phyloP scores from a whole-genome alignment of 2,113 vertebrate genomes.

The Montifringilla adamsi region DNA sequence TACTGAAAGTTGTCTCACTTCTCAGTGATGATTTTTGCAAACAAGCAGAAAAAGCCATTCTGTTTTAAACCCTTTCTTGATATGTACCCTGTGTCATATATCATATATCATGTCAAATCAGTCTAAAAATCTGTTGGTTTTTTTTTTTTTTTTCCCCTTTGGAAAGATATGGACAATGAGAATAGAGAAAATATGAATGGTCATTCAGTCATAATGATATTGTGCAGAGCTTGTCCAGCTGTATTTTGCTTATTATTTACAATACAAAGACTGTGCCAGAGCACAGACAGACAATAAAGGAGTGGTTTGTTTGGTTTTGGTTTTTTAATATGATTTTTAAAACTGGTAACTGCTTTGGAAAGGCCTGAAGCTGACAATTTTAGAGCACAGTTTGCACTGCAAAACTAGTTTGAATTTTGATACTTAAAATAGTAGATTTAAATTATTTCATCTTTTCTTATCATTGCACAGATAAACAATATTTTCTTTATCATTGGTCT shows the following conservation, averaged over 20 bases:
- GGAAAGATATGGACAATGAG: neutral
- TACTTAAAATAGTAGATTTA: neutral
- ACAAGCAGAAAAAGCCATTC: neutral
- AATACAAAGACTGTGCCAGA: neutral
- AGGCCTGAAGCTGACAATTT: neutral
- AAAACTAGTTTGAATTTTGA: neutral
- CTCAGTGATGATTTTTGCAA: neutral
- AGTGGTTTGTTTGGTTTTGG: neutral
- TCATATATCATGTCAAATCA: neutral
- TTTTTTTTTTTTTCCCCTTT: too few species aligned
- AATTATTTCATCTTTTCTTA: neutral
- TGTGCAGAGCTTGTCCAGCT: neutral
- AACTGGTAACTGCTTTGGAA: neutral
- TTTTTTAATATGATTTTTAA: neutral
- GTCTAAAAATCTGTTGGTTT: neutral
- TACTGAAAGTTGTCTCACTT: neutral
- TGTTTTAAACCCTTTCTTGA: neutral
- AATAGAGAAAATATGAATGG: neutral
- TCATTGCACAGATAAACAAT: neutral
- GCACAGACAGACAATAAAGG: neutral
- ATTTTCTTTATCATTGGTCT: rapidly evolving
- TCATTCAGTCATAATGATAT: neutral
- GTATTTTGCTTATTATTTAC: neutral
- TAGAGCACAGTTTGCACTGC: neutral
- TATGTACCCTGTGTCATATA: neutral